Evolutionary conservation across 2,797 vertebrate species (phyloP).

Genomic region (Carcharodon carcharias): DNA sequence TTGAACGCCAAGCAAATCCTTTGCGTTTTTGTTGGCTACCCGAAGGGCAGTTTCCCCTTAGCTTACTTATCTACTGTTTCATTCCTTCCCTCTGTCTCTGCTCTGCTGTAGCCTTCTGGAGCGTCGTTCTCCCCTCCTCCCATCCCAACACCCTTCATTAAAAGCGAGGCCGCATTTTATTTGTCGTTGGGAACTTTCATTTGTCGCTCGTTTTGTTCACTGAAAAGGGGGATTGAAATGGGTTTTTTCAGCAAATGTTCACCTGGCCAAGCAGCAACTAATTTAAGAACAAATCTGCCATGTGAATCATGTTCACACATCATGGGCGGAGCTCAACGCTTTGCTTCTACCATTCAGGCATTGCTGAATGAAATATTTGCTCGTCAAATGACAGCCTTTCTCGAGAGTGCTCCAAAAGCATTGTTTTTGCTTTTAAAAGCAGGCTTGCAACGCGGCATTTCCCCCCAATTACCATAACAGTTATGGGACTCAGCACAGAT

Average conservation of each 20-base stretch:
- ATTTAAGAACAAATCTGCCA: neutral
- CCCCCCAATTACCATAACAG: neutral
- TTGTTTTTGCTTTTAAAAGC: neutral
- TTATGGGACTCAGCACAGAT: neutral
- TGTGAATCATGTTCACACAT: neutral
- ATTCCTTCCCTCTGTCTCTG: neutral
- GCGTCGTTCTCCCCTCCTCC: neutral
- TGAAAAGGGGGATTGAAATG: neutral
- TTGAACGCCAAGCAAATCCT: neutral
- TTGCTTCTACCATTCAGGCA: neutral
- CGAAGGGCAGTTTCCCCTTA: neutral
- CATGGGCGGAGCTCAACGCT: neutral
- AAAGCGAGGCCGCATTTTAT: neutral
- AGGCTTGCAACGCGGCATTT: neutral
- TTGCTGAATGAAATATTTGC: neutral
- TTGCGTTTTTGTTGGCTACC: neutral
- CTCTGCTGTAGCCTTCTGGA: neutral
- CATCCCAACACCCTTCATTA: neutral
- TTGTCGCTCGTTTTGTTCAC: neutral
- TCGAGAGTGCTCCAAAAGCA: neutral
- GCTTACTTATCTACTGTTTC: neutral
- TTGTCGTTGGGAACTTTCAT: neutral
- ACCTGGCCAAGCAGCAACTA: neutral
- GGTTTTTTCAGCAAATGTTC: neutral
- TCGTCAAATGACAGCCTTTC: neutral